A percentile compares a stretch with the other conserved stretches of the same genome.
These are phyloP conservation scores for Myotis vivesi DNA, from an alignment of 2,797 vertebrate species.

Conservation along the genomic window DNA sequence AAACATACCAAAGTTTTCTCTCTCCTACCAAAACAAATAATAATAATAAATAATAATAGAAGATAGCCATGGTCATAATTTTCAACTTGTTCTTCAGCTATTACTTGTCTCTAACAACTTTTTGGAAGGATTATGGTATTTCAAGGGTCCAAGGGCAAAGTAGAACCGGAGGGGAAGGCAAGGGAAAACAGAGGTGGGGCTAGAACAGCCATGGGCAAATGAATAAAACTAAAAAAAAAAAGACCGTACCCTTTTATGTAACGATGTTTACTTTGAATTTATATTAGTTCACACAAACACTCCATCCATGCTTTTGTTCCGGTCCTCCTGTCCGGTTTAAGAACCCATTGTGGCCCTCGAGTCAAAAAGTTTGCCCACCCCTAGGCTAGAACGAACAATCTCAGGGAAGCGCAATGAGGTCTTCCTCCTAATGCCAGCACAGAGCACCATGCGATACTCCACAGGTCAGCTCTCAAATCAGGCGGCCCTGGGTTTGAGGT, in stretches of 20 bases:
- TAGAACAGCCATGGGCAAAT: background rate
- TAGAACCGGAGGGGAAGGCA: background rate
- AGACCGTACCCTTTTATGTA: too few relatives aligned
- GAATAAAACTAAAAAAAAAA: too few relatives aligned
- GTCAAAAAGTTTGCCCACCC: too few relatives aligned
- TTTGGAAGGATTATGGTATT: background rate
- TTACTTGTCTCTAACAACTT: background rate
- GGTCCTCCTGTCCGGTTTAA: too few relatives aligned
- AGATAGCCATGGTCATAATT: background rate
- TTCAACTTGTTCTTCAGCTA: background rate
- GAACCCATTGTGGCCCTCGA: too few relatives aligned
- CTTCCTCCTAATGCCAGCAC: background rate
- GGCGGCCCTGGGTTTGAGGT: background rate
- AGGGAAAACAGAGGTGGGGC: background rate
- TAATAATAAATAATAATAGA: background rate
- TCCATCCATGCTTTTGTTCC: too few relatives aligned
- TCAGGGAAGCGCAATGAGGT: background rate
- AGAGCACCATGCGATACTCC: background rate
- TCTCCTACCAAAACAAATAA: background rate
- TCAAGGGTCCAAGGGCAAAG: background rate
- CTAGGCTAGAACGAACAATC: background rate
- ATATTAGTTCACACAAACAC: too few relatives aligned
- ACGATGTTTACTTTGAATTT: too few relatives aligned
- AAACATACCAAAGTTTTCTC: background rate
- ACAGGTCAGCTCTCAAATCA: background rate